Conservation (phyloP, 2,113 vertebrate genomes). For the Rhea americana region DNA sequence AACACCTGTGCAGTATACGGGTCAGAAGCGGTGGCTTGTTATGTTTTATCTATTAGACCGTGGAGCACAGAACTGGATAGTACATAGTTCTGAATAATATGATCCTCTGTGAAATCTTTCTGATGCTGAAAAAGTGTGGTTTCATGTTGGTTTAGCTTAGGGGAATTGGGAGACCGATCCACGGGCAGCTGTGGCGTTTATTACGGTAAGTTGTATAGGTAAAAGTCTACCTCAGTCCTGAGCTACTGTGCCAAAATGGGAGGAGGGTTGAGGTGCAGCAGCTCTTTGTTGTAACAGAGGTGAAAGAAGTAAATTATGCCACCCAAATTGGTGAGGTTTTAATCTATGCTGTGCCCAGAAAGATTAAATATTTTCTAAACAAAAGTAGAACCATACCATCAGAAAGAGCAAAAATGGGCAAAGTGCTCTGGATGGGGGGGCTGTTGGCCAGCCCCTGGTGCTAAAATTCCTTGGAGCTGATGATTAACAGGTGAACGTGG, state of each 20-base stretch:
- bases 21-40: neutral
- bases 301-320: neutral
- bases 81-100: neutral
- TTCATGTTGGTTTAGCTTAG: neutral
- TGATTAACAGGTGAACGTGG: slow-evolving; percentile 26
- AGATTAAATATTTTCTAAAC: neutral
- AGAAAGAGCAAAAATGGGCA: neutral
- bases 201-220: neutral
- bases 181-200: neutral
- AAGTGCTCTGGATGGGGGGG: neutral
- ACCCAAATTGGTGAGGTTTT: neutral
- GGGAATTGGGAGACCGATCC: neutral
- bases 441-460: neutral
- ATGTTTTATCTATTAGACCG: neutral
- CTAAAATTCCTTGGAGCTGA: neutral
- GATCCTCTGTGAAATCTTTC: neutral
- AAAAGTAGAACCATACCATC: neutral
- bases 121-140: neutral
- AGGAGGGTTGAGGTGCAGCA: neutral
- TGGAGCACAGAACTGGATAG: neutral
- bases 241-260: neutral
- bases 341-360: neutral
- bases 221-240: neutral
- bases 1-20: neutral
- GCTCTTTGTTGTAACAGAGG: neutral